Evolutionary conservation across 2,113 vertebrate genomes (phyloP).

Genomic region (Leiothrix lutea): DNA sequence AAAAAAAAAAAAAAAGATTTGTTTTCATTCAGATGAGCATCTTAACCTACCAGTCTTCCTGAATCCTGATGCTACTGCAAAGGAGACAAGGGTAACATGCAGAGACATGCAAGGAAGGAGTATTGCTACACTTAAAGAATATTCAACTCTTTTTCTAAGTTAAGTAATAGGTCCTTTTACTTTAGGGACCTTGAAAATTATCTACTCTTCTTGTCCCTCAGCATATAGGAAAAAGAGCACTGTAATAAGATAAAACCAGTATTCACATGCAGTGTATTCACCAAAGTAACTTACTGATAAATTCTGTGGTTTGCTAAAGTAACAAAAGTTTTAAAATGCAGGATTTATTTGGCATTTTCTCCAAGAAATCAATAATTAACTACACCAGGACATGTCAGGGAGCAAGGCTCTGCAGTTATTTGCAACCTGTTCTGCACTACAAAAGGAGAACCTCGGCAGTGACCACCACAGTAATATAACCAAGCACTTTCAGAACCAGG

Average conservation of each 20-base stretch:
- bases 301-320: background rate
- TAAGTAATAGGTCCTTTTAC: background rate
- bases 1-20: background rate
- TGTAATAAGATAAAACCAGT: background rate
- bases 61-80: background rate
- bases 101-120: background rate
- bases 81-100: background rate
- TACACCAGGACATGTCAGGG: background rate
- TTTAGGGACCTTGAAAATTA: background rate
- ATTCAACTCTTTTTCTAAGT: background rate
- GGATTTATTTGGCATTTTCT: background rate
- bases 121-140: background rate
- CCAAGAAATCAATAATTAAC: conserved; percentile 1
- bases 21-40: background rate
- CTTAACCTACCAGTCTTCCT: background rate
- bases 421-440: background rate
- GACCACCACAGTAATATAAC: background rate
- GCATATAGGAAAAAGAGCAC: background rate
- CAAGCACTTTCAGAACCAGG: background rate
- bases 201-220: background rate
- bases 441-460: background rate
- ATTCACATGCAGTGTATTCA: background rate
- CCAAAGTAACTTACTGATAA: background rate
- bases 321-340: background rate
- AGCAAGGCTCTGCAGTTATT: background rate